Base-by-base conservation (phyloP, 2,888 invertebrate species). In the Lasioglossum oenotherae region DNA sequence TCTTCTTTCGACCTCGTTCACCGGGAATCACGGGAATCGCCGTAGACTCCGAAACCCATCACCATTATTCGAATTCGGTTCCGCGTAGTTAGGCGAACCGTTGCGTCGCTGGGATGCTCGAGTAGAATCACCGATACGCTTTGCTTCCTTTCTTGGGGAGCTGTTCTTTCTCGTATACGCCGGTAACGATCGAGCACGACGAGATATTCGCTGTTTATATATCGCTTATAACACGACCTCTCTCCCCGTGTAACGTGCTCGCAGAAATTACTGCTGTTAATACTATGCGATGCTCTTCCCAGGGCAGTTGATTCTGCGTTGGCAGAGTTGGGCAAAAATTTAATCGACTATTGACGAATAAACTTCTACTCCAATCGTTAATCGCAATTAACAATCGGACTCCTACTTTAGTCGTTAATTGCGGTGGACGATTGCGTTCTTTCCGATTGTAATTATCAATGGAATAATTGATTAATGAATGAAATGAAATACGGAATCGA, bases 41-140 rank as follows among this genome's bases (percentile, higher is more conserved):
- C 69, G 69, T 82, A 57, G 12, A n/a, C 60, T 60, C 27, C 27
- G 14, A 14, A 14, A 80, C 74, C 81, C 64, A 16, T 31, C 19
- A 78, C 80, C 69, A 81, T 80, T 78, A 84, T 80, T 78, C 84
- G 74, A 73, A 74, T 74, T 38, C 69, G 57, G 74, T 74, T 57
- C 27, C 69, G 57, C 46, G 44, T 71, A 44, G 69, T 82, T 74
- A 71, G 19, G 46, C 41, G 46, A 72, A 82, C 46, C 35, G 64
- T 53, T 53, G 23, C 71, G 44, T 46, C 35, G 53, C 41, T 53
- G 6, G 44, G 49, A 41, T 49, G 38, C 67, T 73, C 14, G 46
- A 46, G 46, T 16, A 35, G 78, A 74, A 80, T 75, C 80, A 35
- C 31, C 71, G n/a, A 69, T 31, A 23, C 49, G 57, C 41, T 31